Evolutionary conservation across 2,113 vertebrate species (phyloP), one percentile per base, ranked within the genome.

Genomic region (Circaetus gallicus): DNA sequence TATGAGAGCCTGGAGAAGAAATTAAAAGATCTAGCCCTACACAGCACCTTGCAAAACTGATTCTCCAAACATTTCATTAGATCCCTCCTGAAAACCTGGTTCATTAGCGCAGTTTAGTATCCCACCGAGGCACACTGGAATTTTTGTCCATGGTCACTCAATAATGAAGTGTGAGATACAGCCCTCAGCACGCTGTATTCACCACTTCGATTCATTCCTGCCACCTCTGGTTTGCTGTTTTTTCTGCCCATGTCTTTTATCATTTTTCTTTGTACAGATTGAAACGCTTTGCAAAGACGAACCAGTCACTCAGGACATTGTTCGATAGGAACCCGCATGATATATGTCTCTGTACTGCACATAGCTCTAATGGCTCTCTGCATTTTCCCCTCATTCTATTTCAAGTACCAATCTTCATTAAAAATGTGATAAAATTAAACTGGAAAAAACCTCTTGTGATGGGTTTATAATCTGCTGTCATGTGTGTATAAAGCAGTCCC

Each of bases 251-350:
- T 58, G 76, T 43, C 90, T 82, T 91, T 90, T 17, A 66, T 74
- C 26, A 3, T 53, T 66, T 83, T 16, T 13, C 67, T 94, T 89
- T 76, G 56, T 38, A 28, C 0, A 13, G 38, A 47, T 7, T 40
- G 74, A 94, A 82, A 76, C 0, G 2, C 66, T 88, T 82, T 40
- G 79, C 12, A 47, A 63, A 86, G 89, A 66, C 10, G 5, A 53
- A 16, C 18, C 0, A 0, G 50, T 17, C 2, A 1, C 42, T 62
- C 43, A 0, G 9, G 90, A 17, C n/a, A 6, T 2, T 2, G 4
- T 13, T 82, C 4, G 1, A 43, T 18, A 49, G 84, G 66, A 82
- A 34, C 65, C 32, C 3, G 1, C 47, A 1, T 0, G 50, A 59
- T 47, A 16, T 5, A 7, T 11, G 34, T 29, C 55, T 34, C 58